Conservation (phyloP, 2,113 vertebrate genomes). For the Ptyas mucosa region DNA sequence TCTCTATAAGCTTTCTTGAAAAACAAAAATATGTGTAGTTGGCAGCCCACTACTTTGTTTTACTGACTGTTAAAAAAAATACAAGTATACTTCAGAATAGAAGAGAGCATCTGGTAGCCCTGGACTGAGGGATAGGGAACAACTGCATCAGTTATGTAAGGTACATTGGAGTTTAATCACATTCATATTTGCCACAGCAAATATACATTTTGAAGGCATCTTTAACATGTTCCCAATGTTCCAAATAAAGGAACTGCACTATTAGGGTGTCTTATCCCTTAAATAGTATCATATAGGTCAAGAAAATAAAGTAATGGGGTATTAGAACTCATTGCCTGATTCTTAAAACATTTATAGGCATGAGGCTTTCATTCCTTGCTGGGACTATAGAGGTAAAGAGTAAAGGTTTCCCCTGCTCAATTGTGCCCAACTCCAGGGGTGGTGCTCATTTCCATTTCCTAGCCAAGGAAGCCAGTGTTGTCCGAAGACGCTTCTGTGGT, state of each 20-base stretch:
- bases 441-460: not conserved
- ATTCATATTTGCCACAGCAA: not conserved
- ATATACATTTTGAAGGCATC: not conserved
- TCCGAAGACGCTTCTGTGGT: not conserved
- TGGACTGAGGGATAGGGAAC: not conserved
- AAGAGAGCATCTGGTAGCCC: not conserved
- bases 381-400: not conserved
- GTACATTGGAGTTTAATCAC: not conserved
- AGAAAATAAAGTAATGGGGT: not conserved
- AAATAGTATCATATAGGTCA: not conserved
- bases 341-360: not conserved
- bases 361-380: not conserved
- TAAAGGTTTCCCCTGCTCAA: not conserved
- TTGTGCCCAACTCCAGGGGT: not conserved
- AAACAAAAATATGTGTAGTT: not conserved
- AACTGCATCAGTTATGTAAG: not conserved
- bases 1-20: not conserved
- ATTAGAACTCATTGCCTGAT: not conserved
- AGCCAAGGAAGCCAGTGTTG: not conserved
- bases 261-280: not conserved
- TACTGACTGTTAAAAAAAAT: not conserved
- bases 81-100: not conserved
- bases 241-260: not conserved
- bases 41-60: not conserved
- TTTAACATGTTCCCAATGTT: not conserved